These are phyloP conservation scores for Brachionus asplanchnoidis DNA, from an alignment of 1,140 invertebrate species.

Conservation along the genomic window DNA sequence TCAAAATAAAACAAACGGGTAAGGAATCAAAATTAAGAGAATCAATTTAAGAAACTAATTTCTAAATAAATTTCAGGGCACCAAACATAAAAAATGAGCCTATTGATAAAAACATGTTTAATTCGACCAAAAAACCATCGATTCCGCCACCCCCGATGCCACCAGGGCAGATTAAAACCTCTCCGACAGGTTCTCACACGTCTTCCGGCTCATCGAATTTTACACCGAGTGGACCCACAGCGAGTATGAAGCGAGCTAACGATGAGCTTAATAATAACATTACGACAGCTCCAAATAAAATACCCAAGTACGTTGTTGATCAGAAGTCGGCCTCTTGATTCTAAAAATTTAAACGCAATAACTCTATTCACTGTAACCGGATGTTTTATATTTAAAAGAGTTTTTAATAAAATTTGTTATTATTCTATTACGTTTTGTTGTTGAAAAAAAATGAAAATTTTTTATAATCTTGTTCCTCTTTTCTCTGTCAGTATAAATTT, in stretches of 20 bases:
- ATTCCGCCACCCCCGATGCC: background rate
- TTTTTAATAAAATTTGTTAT: conserved; percentile 7
- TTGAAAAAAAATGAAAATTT: background rate
- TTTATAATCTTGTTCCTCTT: background rate
- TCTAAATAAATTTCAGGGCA: background rate
- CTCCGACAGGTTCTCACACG: background rate
- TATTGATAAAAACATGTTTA: conserved; percentile 20
- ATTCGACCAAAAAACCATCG: background rate
- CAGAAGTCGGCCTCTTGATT: conserved; percentile 23
- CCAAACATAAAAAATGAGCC: background rate
- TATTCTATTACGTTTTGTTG: conserved; percentile 2
- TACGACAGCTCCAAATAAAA: conserved; percentile 17
- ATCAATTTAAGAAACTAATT: background rate
- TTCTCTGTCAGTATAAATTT: background rate
- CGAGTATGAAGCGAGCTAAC: conserved; percentile 23
- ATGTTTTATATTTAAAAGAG: conserved; percentile 4
- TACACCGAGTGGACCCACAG: background rate
- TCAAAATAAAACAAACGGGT: conserved; percentile 3
- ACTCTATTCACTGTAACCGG: background rate
- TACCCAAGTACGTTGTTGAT: conserved; percentile 30
- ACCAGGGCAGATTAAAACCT: background rate
- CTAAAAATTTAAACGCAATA: background rate
- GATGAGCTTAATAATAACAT: conserved; percentile 20
- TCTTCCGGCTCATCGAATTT: background rate
- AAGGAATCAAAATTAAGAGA: background rate